Conservation (phyloP, 2,113 vertebrate species). For the Rhinopomastus cyanomelas region DNA sequence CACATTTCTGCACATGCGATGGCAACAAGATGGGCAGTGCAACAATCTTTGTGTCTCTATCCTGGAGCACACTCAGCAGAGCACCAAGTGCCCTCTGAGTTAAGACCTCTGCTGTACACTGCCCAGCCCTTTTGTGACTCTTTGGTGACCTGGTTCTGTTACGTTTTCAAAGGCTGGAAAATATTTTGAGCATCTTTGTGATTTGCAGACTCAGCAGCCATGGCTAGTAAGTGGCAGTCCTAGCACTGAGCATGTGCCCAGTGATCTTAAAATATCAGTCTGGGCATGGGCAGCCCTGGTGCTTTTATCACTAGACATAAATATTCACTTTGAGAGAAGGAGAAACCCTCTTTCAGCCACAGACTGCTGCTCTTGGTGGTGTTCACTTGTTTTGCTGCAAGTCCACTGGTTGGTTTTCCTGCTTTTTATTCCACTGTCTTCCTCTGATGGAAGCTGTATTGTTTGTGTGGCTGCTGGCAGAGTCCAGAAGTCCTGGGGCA, state of each 20-base stretch:
- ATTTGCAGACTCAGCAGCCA: background rate
- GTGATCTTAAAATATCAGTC: background rate
- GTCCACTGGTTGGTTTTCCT: background rate
- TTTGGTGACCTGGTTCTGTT: fast-evolving
- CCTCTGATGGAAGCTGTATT: background rate
- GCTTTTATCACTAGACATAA: background rate
- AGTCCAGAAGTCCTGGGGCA: background rate
- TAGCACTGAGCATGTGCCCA: background rate
- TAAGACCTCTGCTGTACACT: background rate
- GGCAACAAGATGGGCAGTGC: fast-evolving
- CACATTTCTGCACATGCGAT: fast-evolving
- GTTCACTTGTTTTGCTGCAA: background rate
- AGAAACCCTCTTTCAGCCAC: fast-evolving
- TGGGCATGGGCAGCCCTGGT: background rate
- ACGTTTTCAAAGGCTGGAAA: background rate
- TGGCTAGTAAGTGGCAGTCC: background rate
- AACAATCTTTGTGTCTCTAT: fast-evolving
- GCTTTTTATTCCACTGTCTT: background rate
- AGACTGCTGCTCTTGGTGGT: background rate
- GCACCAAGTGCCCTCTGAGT: background rate
- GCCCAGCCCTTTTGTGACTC: background rate
- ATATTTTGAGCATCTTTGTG: background rate
- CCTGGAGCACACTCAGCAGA: background rate
- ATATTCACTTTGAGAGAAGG: background rate
- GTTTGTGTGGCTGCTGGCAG: background rate